A percentile compares a stretch with the other conserved stretches of the same genome.
Evolutionary conservation across 2,888 invertebrate species (phyloP).

Genomic region (Platycnemis pennipes): DNA sequence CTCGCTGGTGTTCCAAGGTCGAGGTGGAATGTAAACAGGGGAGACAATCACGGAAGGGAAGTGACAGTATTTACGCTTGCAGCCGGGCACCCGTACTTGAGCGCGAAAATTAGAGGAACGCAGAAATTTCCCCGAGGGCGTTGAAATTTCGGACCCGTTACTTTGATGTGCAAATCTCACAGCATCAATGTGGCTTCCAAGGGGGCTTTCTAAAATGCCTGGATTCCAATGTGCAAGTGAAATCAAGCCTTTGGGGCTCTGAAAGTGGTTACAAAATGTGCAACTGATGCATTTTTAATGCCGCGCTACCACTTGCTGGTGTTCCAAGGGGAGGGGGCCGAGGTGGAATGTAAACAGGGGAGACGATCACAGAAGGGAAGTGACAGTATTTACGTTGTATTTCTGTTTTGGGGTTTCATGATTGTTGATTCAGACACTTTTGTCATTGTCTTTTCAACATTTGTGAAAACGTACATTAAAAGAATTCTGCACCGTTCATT

Average conservation of each 20-base stretch:
- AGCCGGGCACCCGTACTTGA: neutral
- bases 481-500: no score
- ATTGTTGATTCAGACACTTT: no score
- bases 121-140: neutral
- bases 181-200: neutral
- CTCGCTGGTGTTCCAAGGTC: neutral
- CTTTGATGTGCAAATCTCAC: neutral
- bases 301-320: neutral
- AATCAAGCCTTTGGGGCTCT: no score
- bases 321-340: neutral
- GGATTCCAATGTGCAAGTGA: no score
- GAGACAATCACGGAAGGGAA: neutral
- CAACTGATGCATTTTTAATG: no score
- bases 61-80: neutral
- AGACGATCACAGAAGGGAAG: neutral
- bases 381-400: neutral
- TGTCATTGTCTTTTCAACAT: no score
- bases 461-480: no score
- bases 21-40: neutral
- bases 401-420: no score
- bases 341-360: neutral
- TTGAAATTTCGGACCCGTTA: neutral
- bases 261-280: no score
- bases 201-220: neutral
- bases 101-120: neutral